Conservation (phyloP, 2,797 vertebrate species). For the Picus viridis region DNA sequence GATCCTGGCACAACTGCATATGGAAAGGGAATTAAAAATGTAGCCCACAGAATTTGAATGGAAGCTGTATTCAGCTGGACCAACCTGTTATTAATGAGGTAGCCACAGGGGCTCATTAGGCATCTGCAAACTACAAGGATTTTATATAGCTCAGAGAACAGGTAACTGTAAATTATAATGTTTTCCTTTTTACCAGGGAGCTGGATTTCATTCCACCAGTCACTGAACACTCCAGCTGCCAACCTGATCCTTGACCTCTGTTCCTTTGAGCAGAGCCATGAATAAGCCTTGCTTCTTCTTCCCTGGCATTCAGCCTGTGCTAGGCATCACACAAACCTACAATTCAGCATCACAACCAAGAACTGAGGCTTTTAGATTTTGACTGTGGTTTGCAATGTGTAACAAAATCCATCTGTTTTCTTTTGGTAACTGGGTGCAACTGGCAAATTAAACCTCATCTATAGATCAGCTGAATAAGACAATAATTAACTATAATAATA, state of each 20-base stretch:
- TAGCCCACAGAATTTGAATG: not conserved
- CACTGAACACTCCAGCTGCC: not conserved
- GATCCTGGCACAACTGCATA: constrained; percentile 8
- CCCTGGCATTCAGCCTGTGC: not conserved
- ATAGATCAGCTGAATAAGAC: not conserved
- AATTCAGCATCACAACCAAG: not conserved
- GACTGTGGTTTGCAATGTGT: not conserved
- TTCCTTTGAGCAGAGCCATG: not conserved
- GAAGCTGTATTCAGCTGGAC: not conserved
- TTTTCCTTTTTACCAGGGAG: not conserved
- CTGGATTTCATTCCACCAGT: not conserved
- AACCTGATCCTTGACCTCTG: not conserved
- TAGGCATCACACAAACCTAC: not conserved
- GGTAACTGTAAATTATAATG: constrained; percentile 3
- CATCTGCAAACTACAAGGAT: not conserved
- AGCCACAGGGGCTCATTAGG: constrained; percentile 20
- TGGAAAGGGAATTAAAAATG: not conserved
- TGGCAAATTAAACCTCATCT: not conserved
- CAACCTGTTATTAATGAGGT: constrained; percentile 25
- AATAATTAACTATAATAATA: not conserved
- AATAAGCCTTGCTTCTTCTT: not conserved
- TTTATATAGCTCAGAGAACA: constrained; percentile 23
- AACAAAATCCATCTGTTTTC: not conserved
- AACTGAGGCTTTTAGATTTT: not conserved
- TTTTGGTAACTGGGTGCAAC: not conserved